Conservation (phyloP, 2,113 vertebrate genomes). For the Serilophus lunatus region DNA sequence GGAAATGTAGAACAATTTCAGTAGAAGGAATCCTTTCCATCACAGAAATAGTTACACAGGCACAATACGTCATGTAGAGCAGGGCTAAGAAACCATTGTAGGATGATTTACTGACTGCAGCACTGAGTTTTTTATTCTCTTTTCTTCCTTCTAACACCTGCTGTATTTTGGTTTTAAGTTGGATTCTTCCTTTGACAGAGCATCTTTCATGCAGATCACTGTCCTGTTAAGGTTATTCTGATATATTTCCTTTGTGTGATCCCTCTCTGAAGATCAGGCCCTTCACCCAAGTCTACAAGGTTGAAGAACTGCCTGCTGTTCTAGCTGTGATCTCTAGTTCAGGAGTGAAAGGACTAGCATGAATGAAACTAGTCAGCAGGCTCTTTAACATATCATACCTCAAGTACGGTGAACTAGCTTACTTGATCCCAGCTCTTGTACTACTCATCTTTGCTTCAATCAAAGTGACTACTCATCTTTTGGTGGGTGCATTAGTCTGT, state of each 20-base stretch:
- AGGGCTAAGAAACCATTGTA: constrained; percentile 6
- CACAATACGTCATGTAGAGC: background rate
- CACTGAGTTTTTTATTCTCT: background rate
- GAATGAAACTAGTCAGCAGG: background rate
- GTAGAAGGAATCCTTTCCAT: constrained; percentile 40
- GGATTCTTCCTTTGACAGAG: background rate
- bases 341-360: background rate
- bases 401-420: background rate
- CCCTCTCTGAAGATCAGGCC: constrained; percentile 25
- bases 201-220: constrained; percentile 42
- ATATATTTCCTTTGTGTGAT: constrained; percentile 30
- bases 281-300: constrained; percentile 4
- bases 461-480: background rate
- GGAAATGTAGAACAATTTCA: constrained; percentile 20
- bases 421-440: background rate
- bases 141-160: constrained; percentile 26
- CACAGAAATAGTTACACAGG: constrained; percentile 14
- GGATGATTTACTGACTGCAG: constrained; percentile 31
- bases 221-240: constrained; percentile 39
- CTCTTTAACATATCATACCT: background rate
- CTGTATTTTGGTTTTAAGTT: constrained; percentile 21
- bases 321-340: constrained; percentile 11
- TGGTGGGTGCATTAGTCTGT: background rate
- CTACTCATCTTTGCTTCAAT: background rate
- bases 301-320: constrained; percentile 3